These are phyloP conservation scores for Podarcis raffonei DNA, from an alignment of 2,113 vertebrate genomes.

Conservation along the genomic window DNA sequence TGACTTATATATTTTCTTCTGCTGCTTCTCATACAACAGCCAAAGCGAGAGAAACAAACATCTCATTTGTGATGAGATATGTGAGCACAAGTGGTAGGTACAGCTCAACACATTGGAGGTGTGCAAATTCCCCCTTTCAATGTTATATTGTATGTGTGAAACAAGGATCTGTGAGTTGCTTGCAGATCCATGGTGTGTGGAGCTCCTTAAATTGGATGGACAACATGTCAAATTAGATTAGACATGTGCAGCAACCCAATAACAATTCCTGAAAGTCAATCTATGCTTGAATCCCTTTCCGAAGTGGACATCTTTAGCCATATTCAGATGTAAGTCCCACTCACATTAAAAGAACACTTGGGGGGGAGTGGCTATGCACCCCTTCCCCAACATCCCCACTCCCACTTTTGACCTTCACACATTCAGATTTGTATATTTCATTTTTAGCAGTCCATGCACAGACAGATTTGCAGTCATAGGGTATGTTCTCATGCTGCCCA, in stretches of 20 bases:
- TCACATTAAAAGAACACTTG: background rate
- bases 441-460: background rate
- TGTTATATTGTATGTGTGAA: background rate
- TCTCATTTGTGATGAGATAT: background rate
- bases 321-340: background rate
- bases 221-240: background rate
- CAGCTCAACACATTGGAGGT: background rate
- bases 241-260: no score
- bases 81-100: background rate
- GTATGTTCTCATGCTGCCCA: background rate
- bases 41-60: background rate
- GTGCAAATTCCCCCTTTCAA: background rate
- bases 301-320: background rate
- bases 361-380: background rate
- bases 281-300: background rate
- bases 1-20: no score
- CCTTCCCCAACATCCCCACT: background rate
- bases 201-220: background rate
- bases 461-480: background rate
- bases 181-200: background rate
- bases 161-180: background rate
- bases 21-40: no score
- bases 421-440: background rate
- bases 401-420: background rate
- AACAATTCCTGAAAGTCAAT: background rate